A percentile compares a stretch with the other conserved stretches of the same genome.
phyloP scores from a whole-genome alignment of 1,140 invertebrate genomes.

The Apis mellifera region Amel_HAv3.1 CM009935.2:2996001-2996500 shows the following conservation, averaged over 20 bases:
- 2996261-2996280: background rate
- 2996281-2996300: background rate
- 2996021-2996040: constrained; percentile 94
- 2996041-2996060: constrained; percentile 99
- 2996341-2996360: constrained; percentile 97
- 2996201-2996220: constrained; percentile 99
- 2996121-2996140: constrained; percentile 98
- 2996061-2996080: constrained; percentile 99
- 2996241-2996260: constrained; percentile 87
- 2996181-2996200: constrained; percentile 99
- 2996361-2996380: constrained; percentile 99
- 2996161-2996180: constrained; percentile 99
- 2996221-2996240: constrained; percentile 98
- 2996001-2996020: constrained; percentile 96
- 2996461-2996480: constrained; percentile 97
- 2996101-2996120: constrained; percentile 97
- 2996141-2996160: constrained; percentile 99
- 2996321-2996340: constrained; percentile 88
- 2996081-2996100: constrained; percentile 98
- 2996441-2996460: constrained; percentile 96
- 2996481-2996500: constrained; percentile 99
- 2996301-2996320: background rate
- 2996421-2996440: constrained; percentile 99
- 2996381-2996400: constrained; percentile 99
- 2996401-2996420: constrained; percentile 99